Evolutionary conservation across 1,140 invertebrate species (phyloP), one percentile per base, ranked within the genome.

Genomic region (Drosophila mauritiana): DNA sequence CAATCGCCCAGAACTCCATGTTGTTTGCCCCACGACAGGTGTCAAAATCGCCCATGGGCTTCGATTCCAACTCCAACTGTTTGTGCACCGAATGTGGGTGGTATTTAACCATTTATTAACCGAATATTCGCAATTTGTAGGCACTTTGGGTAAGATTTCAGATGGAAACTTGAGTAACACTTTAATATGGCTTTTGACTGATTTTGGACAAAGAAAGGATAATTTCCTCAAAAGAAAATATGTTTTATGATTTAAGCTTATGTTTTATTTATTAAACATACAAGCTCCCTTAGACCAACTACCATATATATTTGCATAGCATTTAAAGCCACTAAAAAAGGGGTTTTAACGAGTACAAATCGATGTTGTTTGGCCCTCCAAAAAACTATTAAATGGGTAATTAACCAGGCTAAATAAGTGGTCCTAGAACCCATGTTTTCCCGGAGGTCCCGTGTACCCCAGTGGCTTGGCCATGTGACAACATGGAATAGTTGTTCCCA

Each of bases 401-500:
- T 39, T 39, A 13, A 4, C 2, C 13, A 7, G 8, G 7, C 31
- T 31, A 8, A 31, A 8, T 31, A 31, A 31, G 31, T 31, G 31
- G 40, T n/a, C 11, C 22, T 15, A 34, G 48, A 11, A 11, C 48
- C 15, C 48, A 10, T 2, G 31, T 31, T 34, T 34, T 17, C 48
- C 48, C 27, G 6, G n/a, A n/a, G 27, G 7, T 34, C 48, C 31
- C 15, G 13, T 15, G 6, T 11, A 8, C 8, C 8, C 25, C 13
- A n/a, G 6, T 15, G 13, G 37, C 25, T 3, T 11, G 12, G 3
- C 25, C 7, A 51, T 51, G 48, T 51, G 48, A 51, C 48, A 51
- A 51, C 48, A 51, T 27, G 25, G n/a, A 51, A 51, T 31, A 51
- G 48, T 51, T 51, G 48, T 51, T 51, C 48, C n/a, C 48, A 12